Base-by-base conservation (phyloP, 2,113 vertebrate species). In the Gila orcuttii region DNA sequence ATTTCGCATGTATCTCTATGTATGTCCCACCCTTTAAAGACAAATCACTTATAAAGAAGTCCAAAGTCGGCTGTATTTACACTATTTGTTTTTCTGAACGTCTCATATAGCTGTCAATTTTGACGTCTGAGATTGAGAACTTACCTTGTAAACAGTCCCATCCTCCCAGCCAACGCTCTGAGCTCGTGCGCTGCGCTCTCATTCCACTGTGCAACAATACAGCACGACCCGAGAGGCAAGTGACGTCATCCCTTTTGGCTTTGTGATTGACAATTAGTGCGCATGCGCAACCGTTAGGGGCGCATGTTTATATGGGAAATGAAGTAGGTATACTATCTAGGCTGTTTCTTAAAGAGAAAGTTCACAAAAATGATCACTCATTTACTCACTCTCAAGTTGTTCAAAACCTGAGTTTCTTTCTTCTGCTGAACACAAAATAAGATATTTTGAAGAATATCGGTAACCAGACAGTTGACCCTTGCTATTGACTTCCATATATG, bases 211-310 rank as follows among this genome's bases (percentile, higher is more conserved):
- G 92, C 91, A 92, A 93, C 90, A 90, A 92, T 93, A 91, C 88
- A 88, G 90, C 87, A 88, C 92, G 57, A 89, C 88, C 93, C 85
- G 89, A 90, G 88, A 87, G 88, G 87, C 89, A 92, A 94, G 93
- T 96, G 95, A 96, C 95, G 94, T 96, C 95, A 96, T 91, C 86
- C 90, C 85, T 86, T 90, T 78, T 19, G 79, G 66, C 89, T 91
- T 84, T 87, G 2, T 52, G 60, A 19, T 47, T 17, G 25, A 92
- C 92, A 92, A 23, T 90, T 74, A 90, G 62, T 89, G 90, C 91
- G 91, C 92, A 91, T 93, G 91, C 85, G 87, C 82, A 23, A 64
- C 60, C 28, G 33, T 60, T 50, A 36, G 68, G 25, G 78, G 36
- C 86, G 73, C 59, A 8, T 7, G 39, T 23, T 17, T 45, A 55